Evolutionary conservation across 1,140 invertebrate genomes (phyloP), one percentile per base, ranked within the genome.

Genomic region (Formica selysi): DNA sequence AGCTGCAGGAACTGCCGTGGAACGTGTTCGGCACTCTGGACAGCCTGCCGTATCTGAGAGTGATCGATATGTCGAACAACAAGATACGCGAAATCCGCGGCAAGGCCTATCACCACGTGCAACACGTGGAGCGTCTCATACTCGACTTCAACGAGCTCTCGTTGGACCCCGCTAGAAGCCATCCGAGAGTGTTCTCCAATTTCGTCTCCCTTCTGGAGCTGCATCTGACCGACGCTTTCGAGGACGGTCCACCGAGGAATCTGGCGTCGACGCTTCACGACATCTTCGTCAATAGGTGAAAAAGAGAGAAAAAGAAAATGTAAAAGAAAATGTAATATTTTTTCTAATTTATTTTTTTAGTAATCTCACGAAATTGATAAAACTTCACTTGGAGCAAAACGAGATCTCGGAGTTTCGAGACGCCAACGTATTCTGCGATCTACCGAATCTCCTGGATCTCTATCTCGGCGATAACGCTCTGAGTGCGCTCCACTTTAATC

Each of bases 1-100:
- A 95, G 61, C 94, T 98, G 3, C 93, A 95, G 8, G 95, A 96
- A 76, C 91, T 98, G 61, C 97, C 97, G 1, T 96, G 96, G 94
- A 98, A 98, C 92, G 95, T 98, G 1, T 97, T 98, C 91, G 97
- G 97, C 1, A 96, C 94, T 59, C 93, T 96, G 32, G 96, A 96
- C 59, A 95, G 94, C 61, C 95, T 97, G 59, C 96, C 95, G 48
- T 94, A 96, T 54, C 92, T 98, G 26, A 95, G 95, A 85, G 96
- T 97, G 2, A 96, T 98, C 38, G 97, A 98, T 88, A 97, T 98
- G 97, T 97, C 96, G 32, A 97, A 96, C 85, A 98, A 98, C 92
- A 94, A 96, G 16, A 98, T 98, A n/a, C 92, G 95, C 65, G 96
- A 97, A 83, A 98, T 98, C 76, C 96, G 96, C 88, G 97, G 97